phyloP scores from a whole-genome alignment of 64 coral and sea anemone genomes.

The Acropora yongei region DNA sequence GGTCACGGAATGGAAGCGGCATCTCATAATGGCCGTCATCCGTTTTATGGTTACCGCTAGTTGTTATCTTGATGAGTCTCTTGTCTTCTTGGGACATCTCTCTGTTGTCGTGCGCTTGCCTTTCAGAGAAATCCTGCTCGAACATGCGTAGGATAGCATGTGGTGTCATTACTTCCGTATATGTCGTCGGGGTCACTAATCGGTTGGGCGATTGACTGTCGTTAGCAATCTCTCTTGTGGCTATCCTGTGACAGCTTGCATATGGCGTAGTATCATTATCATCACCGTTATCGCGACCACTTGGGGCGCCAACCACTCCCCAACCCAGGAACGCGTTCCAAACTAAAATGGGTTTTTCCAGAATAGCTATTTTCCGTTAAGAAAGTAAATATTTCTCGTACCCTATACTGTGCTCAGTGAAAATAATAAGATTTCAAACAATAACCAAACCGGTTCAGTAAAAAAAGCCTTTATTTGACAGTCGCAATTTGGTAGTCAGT shows the following conservation, averaged over 20 bases:
- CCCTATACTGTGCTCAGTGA: too few species aligned
- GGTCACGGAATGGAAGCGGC: background rate
- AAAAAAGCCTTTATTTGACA: too few species aligned
- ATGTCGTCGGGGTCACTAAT: background rate
- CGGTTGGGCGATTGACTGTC: background rate
- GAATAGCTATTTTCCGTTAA: too few species aligned
- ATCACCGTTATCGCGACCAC: slow-evolving; percentile 30
- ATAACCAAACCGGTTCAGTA: too few species aligned
- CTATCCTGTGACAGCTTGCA: slow-evolving; percentile 28
- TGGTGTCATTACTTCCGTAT: background rate
- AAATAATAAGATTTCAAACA: too few species aligned
- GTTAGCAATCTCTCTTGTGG: slow-evolving; percentile 14
- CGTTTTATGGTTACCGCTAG: background rate
- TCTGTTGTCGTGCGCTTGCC: background rate
- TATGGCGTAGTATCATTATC: slow-evolving; percentile 44
- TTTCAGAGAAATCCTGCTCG: background rate
- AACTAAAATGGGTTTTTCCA: too few species aligned
- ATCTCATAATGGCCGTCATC: background rate
- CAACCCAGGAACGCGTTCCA: too few species aligned
- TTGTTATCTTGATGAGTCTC: background rate
- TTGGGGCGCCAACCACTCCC: too few species aligned
- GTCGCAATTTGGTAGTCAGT: too few species aligned
- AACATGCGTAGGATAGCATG: background rate
- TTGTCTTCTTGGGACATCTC: slow-evolving; percentile 3
- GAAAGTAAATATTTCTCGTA: too few species aligned